Percentiles rank a stretch among this genome's conserved stretches.
phyloP scores from a whole-genome alignment of 2,113 vertebrate genomes.

The Ciconia stormi region DNA sequence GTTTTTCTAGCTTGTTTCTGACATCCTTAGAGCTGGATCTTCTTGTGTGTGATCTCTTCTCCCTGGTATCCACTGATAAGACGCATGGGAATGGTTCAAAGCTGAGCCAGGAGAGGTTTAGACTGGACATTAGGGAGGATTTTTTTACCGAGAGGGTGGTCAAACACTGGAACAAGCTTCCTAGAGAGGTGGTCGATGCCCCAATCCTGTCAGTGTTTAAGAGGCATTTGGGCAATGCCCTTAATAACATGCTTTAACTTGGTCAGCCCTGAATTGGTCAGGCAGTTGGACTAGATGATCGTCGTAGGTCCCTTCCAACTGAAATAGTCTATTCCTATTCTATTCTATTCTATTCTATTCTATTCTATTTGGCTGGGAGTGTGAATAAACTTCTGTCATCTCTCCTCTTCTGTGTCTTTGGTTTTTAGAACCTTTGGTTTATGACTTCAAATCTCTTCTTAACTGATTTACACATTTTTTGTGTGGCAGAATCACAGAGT shows the following conservation, averaged over 20 bases:
- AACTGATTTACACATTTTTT: background rate
- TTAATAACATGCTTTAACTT: background rate
- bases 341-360: background rate
- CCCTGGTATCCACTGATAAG: background rate
- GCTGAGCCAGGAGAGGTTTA: background rate
- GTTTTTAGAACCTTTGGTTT: background rate
- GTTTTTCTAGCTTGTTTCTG: background rate
- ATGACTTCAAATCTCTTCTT: background rate
- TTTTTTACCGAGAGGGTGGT: background rate
- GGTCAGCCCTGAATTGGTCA: background rate
- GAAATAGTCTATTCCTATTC: background rate
- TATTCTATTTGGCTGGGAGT: background rate
- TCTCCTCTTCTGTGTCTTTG: background rate
- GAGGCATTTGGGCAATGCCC: background rate
- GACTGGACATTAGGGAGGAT: background rate
- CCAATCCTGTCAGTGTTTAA: background rate
- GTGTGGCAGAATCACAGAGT: background rate
- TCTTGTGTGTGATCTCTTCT: background rate
- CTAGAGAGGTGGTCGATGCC: background rate
- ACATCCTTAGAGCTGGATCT: background rate
- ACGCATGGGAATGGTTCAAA: background rate
- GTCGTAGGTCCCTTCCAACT: background rate
- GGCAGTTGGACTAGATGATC: background rate
- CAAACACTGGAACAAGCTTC: background rate
- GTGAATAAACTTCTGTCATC: background rate